phyloP scores from a whole-genome alignment of 2,797 vertebrate genomes.

The Spinibarbus caldwelli region DNA sequence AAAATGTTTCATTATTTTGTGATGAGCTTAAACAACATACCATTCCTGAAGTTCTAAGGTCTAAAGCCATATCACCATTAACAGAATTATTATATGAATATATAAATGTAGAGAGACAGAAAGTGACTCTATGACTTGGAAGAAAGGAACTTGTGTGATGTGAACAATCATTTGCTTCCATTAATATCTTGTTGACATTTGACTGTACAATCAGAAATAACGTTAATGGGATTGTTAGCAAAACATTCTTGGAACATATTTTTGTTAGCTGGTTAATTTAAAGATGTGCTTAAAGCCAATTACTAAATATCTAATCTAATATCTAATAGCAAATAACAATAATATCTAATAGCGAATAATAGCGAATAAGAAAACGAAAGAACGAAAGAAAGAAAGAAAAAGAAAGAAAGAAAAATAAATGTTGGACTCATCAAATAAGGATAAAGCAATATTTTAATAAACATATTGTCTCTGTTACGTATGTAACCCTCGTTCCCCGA shows the following conservation, averaged over 20 bases:
- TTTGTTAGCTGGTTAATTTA: background rate
- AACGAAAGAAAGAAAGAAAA: background rate
- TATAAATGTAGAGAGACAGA: background rate
- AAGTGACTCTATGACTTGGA: background rate
- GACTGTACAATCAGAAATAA: background rate
- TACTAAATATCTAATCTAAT: background rate
- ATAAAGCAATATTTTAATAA: background rate
- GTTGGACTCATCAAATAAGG: background rate
- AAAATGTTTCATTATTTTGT: constrained; percentile 33
- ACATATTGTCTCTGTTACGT: no score
- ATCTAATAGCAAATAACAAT: background rate
- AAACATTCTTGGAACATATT: background rate
- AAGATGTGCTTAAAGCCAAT: background rate
- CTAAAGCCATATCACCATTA: background rate
- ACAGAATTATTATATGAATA: background rate
- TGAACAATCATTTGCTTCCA: constrained; percentile 4
- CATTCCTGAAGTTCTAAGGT: background rate
- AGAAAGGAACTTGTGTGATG: background rate
- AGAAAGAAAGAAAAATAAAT: background rate
- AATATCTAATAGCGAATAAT: background rate
- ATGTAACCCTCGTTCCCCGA: no score
- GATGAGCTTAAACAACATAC: background rate
- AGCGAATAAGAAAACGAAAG: background rate
- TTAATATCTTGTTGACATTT: background rate
- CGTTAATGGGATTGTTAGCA: background rate